Base-by-base conservation (phyloP, 2,888 invertebrate species). In the Hypomecis atomaria region DNA sequence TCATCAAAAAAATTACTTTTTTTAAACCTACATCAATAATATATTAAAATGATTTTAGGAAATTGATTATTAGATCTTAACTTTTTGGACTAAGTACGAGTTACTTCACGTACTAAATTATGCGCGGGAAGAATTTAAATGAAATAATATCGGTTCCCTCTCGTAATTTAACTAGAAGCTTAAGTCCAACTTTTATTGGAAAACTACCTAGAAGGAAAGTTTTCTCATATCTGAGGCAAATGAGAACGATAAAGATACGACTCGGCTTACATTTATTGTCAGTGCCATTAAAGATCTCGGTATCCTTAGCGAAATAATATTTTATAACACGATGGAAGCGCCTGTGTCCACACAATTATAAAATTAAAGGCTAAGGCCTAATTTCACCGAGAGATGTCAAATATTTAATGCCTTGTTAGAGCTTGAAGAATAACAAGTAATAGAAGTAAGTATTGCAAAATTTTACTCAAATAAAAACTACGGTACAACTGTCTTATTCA, bases 181-280 rank as follows among this genome's bases (percentile, higher is more conserved):
- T 33, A 52, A 58, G 58, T 50, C 36, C 33, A 59, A 61, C 45
- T 57, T 57, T 42, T 47, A 57, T 62, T 38, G 42, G 11, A 56
- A 56, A 62, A 56, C 44, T 49, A 40, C 33, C 33, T 42, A 40
- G 40, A 11, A 60, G 33, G 33, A 50, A 54, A 54, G 59, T 59
- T 59, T 45, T 47, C 59, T 59, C 45, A 38, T 45, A 59, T 52
- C 40, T 53, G 38, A 38, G 11, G 52, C 10, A 59, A 45, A 52
- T 44, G 37, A 9, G 11, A 38, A 37, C 52, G 45, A 59, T 59
- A 52, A 59, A 52, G 45, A 59, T 53, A 52, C 52, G 42, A 10
- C 49, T 49, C 49, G 34, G 33, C 49, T 58, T 49, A 58, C 58
- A 34, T 58, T 58, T 11, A 49, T 58, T 49, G 49, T 49, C 42